Evolutionary conservation across 1,140 invertebrate species (phyloP), one percentile per base, ranked within the genome.

Genomic region (Danaus melanippus): DNA sequence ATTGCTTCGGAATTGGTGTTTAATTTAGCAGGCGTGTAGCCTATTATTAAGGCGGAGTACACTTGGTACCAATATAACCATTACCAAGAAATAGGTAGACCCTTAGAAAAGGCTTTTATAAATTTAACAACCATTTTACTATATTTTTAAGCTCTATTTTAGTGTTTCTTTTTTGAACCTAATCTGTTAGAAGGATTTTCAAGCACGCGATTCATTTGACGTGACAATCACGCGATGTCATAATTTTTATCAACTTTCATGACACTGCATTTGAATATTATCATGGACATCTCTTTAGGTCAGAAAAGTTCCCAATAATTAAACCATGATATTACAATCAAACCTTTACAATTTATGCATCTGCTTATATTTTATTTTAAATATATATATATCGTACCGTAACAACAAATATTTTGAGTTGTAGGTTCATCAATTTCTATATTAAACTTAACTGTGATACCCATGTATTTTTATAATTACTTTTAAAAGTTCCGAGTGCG

Each of bases 1-100:
- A 42, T 58, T 49, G 41, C 57, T 45, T 11, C 46, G 47, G 50
- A 58, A 47, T 58, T 50, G 44, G 42, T 53, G 57, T 50, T 58
- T 53, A 53, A 53, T 50, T 53, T 49, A 53, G 43, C 46, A 58
- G 46, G 40, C 46, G 21, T 32, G 46, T 53, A 58, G 42, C 41
- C 42, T 53, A 44, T 32, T 42, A 58, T 58, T 58, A 53, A 17
- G 57, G 57, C 42, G 57, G 57, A 40, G 50, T 9, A 47, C 45
- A 52, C 9, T 32, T 32, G 21, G 21, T 32, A 32, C 21, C 21
- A 32, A 32, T 32, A 32, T 41, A 51, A 51, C 50, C 12, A 42
- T 17, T 51, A 43, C 50, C 46, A 12, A 50, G 54, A 42, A 50
- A 47, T 44, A 17, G 42, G 49, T 50, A 43, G 12, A 11, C 41